Percentiles rank a stretch among this genome's conserved stretches.
phyloP scores from a whole-genome alignment of 2,888 invertebrate species.

The Melanotus villosus region DNA sequence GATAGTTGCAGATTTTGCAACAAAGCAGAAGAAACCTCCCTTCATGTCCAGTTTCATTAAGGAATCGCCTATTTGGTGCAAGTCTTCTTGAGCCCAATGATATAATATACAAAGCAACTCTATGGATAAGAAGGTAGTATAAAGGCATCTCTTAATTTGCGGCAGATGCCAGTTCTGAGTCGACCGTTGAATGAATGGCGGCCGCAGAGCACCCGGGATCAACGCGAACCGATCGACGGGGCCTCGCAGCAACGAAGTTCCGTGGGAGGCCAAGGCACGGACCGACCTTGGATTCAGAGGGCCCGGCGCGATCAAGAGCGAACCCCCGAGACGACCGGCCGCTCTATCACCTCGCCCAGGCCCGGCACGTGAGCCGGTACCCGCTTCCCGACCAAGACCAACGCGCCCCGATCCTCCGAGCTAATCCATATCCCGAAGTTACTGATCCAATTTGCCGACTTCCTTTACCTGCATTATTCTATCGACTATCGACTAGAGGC shows the following conservation, averaged over 20 bases:
- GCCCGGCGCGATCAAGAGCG: conserved; percentile 69
- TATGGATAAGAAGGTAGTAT: no score
- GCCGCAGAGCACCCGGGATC: conserved; percentile 63
- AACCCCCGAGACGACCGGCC: neutral
- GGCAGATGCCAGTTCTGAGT: conserved; percentile 72
- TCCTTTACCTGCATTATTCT: conserved; percentile 70
- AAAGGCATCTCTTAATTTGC: no score
- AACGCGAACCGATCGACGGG: conserved; percentile 39
- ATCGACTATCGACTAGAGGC: conserved; percentile 77
- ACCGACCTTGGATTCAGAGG: conserved; percentile 63
- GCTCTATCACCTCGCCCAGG: conserved; percentile 50
- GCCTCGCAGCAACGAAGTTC: conserved; percentile 59
- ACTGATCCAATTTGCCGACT: conserved; percentile 79
- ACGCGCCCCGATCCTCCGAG: conserved; percentile 78
- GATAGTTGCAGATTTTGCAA: no score
- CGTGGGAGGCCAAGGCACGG: conserved; percentile 67
- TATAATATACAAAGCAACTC: no score
- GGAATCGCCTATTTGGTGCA: no score
- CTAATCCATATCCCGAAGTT: conserved; percentile 81
- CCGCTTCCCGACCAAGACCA: no score
- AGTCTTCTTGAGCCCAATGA: no score
- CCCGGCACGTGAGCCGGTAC: conserved; percentile 54
- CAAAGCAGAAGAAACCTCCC: no score
- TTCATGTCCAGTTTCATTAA: no score
- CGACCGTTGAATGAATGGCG: conserved; percentile 71